Evolutionary conservation across 2,797 vertebrate species (phyloP).

Genomic region (Enteromius viviparus): DNA sequence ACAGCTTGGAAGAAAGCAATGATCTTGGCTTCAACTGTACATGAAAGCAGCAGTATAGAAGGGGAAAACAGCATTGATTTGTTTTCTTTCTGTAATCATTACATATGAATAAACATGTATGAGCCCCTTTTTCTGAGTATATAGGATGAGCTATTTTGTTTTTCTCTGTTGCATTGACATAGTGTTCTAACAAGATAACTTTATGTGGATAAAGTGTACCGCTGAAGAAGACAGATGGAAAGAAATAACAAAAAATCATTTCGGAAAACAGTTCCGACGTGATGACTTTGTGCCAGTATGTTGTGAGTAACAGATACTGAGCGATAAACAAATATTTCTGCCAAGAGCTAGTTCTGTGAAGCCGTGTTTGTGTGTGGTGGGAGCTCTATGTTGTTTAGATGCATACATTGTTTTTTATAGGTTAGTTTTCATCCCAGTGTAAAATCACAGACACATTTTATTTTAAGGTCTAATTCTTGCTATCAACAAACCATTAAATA

Average conservation of each 20-base stretch:
- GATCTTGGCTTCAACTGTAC: background rate
- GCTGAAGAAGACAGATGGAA: background rate
- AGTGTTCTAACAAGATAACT: background rate
- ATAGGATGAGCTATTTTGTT: background rate
- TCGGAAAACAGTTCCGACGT: background rate
- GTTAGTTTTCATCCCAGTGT: background rate
- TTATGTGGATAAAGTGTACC: background rate
- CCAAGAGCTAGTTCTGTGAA: conserved; percentile 19
- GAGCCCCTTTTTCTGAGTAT: background rate
- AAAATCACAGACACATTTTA: background rate
- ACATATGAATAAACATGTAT: background rate
- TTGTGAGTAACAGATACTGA: conserved; percentile 40
- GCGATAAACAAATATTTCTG: conserved; percentile 24
- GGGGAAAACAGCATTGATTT: background rate
- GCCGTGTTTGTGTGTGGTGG: conserved; percentile 12
- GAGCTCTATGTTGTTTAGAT: conserved; percentile 5
- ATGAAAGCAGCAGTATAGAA: background rate
- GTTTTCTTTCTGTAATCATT: background rate
- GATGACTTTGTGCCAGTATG: conserved; percentile 14
- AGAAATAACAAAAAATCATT: conserved; percentile 28
- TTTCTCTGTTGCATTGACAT: background rate
- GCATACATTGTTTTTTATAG: conserved; percentile 3
- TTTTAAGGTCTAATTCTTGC: background rate
- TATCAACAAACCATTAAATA: background rate
- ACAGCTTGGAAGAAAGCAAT: conserved; percentile 17